phyloP scores from a whole-genome alignment of 2,113 vertebrate genomes.

The Pardalotus punctatus region DNA sequence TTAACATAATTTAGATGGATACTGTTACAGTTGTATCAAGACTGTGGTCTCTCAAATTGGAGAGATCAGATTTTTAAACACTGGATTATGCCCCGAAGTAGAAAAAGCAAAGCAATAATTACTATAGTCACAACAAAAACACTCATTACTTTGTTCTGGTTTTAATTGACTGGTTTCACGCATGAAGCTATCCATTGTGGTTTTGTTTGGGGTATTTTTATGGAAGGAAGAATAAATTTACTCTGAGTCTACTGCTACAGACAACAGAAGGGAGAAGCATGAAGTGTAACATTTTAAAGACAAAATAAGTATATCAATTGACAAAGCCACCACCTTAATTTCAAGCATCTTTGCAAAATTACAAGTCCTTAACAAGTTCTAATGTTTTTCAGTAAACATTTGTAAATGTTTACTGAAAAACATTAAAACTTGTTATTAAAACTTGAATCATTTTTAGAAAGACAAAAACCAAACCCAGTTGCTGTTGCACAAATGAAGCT shows the following conservation, averaged over 20 bases:
- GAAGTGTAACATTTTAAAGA: not conserved
- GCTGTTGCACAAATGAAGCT: not conserved
- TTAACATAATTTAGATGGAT: not conserved
- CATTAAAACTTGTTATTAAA: too few species aligned
- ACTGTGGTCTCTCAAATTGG: not conserved
- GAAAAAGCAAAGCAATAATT: not conserved
- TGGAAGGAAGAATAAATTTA: not conserved
- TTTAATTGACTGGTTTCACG: not conserved
- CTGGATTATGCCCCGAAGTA: not conserved
- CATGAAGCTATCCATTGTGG: not conserved
- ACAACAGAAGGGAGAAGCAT: not conserved
- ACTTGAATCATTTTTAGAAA: not conserved
- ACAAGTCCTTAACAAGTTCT: not conserved
- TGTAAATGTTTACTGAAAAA: not conserved
- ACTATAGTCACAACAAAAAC: not conserved
- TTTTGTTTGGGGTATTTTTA: not conserved
- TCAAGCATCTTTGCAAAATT: not conserved
- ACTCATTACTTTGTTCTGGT: not conserved
- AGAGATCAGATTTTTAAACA: not conserved
- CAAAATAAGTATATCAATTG: not conserved
- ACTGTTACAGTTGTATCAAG: not conserved
- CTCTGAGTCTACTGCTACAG: not conserved
- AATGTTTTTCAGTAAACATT: not conserved
- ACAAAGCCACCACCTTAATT: not conserved
- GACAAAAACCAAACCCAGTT: not conserved